Conservation (phyloP, 2,113 vertebrate species). For the Gavialis gangeticus region DNA sequence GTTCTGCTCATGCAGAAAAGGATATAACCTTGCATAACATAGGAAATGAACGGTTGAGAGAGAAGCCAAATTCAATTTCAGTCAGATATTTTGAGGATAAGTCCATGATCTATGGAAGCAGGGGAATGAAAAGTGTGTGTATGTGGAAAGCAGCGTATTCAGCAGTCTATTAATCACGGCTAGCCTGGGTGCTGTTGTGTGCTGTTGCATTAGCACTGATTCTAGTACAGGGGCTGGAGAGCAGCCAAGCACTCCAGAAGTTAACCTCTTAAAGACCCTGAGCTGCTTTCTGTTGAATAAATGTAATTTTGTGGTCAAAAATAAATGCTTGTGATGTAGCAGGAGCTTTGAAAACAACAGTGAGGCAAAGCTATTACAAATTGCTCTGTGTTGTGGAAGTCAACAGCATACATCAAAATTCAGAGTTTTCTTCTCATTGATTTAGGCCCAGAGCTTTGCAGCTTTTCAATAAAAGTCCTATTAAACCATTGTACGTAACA, state of each 20-base stretch:
- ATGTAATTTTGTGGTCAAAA: slow-evolving; percentile 84
- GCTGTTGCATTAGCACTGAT: slow-evolving; percentile 75
- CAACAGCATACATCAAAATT: slow-evolving; percentile 76
- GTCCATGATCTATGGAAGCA: slow-evolving; percentile 85
- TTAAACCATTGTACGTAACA: slow-evolving; percentile 56
- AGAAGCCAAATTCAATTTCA: slow-evolving; percentile 92
- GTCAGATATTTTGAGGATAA: slow-evolving; percentile 89
- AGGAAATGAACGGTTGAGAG: slow-evolving; percentile 91
- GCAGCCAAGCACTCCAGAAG: slow-evolving; percentile 83
- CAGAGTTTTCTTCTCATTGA: slow-evolving; percentile 45
- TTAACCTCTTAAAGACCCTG: slow-evolving; percentile 87
- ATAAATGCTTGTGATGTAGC: slow-evolving; percentile 82
- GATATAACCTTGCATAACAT: slow-evolving; percentile 91
- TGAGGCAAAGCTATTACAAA: slow-evolving; percentile 79
- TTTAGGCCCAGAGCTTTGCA: slow-evolving; percentile 68
- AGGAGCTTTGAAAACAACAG: slow-evolving; percentile 80
- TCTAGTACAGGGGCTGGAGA: slow-evolving; percentile 77
- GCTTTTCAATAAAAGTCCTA: slow-evolving; percentile 68
- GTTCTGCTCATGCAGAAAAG: slow-evolving; percentile 90
- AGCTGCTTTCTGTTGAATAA: slow-evolving; percentile 83
- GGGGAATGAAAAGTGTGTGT: slow-evolving; percentile 79
- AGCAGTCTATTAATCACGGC: slow-evolving; percentile 88
- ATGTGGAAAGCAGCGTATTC: slow-evolving; percentile 82
- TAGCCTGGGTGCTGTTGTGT: slow-evolving; percentile 71
- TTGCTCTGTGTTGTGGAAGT: slow-evolving; percentile 78